Evolutionary conservation across 2,888 invertebrate genomes (phyloP), one percentile per base, ranked within the genome.

Genomic region (Caenorhabditis macrosperma): DNA sequence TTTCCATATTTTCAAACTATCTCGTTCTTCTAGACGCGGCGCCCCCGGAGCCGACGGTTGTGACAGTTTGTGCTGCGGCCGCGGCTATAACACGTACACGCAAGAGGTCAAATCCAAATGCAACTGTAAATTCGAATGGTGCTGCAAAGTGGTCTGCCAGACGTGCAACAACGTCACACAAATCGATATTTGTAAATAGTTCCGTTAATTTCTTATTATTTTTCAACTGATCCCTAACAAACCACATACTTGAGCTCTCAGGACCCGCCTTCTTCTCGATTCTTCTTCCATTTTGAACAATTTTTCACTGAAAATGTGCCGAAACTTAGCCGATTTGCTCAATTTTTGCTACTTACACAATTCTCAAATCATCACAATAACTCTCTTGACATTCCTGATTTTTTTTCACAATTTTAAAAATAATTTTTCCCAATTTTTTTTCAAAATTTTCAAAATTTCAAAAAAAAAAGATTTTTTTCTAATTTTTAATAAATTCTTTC

Each of bases 81-180:
- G 90, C 9, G 90, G 90, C 50, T 90, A 90, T 78, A 86, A 90
- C 60, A 86, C 87, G 12, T 86, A 86, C 63, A 86, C 85, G 10
- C 75, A 87, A 44, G 86, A 89, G 63, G 60, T 78, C 7, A 78
- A 78, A 54, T 41, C 64, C n/a, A 86, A 86, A 61, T 85, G 85
- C 61, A 84, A 83, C 50, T 83, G 83, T 77, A 84, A 83, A 67
- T 84, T 83, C 30, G 85, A 85, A 84, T 90, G 90, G 90, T 90
- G 90, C 77, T 90, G 90, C 71, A 82, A 89, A 72, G 90, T 90
- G 12, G 86, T 88, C 3, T 90, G 90, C 69, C 83, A 90, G 46
- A 86, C 80, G 28, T 90, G 90, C 59, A 77, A 83, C 44, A 89
- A 89, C 61, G 71, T 82, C 7, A 89, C 89, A n/a, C 82, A 85